phyloP scores from a whole-genome alignment of 2,113 vertebrate genomes.

The Choloepus hoffmanni region DNA sequence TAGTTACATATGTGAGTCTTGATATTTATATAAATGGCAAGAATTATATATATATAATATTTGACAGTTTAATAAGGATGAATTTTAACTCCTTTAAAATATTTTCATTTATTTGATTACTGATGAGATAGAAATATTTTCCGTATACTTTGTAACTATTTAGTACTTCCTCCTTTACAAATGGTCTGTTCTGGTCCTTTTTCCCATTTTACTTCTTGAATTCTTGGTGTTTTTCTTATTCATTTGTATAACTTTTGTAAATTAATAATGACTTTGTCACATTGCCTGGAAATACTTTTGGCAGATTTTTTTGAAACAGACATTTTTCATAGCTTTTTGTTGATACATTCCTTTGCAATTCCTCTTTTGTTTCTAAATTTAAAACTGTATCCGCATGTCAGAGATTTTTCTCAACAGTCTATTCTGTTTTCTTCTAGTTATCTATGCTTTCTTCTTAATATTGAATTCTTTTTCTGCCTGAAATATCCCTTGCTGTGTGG shows the following conservation, averaged over 20 bases:
- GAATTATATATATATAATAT: not conserved
- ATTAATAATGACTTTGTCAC: constrained; percentile 72
- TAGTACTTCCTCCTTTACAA: not conserved
- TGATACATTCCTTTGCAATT: constrained; percentile 70
- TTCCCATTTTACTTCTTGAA: constrained; percentile 8
- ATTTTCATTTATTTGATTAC: constrained; percentile 23
- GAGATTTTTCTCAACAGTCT: constrained; percentile 51
- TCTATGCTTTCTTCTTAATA: constrained; percentile 65
- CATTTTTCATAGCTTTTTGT: constrained; percentile 75
- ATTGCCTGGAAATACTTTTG: constrained; percentile 66
- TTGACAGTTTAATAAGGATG: not conserved
- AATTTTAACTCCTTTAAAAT: not conserved
- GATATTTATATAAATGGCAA: not conserved
- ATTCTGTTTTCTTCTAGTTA: constrained; percentile 58
- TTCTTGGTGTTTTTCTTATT: constrained; percentile 67
- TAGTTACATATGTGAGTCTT: not conserved
- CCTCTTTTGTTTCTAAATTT: constrained; percentile 79
- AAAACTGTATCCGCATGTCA: constrained; percentile 72
- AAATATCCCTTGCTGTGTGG: not conserved
- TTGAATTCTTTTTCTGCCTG: not conserved
- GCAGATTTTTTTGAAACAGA: constrained; percentile 67
- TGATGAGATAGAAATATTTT: not conserved
- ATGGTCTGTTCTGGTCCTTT: not conserved
- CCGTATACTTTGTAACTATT: not conserved
- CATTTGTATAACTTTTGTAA: constrained; percentile 67